These are phyloP conservation scores for Rhynchomys soricoides DNA, from an alignment of 2,113 vertebrate species.

Conservation along the genomic window DNA sequence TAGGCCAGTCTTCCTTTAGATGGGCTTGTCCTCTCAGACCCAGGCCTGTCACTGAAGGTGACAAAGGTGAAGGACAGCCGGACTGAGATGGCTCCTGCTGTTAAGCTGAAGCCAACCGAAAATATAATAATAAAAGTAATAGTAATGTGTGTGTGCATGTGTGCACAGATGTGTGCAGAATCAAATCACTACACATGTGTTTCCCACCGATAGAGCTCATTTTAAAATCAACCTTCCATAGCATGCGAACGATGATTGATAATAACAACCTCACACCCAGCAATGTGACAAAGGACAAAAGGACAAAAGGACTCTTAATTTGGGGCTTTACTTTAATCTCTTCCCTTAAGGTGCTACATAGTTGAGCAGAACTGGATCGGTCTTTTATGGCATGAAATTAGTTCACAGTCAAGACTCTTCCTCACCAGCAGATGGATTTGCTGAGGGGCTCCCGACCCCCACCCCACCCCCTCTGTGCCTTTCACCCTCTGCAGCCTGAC, in stretches of 20 bases:
- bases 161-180: neutral
- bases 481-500: neutral
- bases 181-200: neutral
- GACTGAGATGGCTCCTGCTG: neutral
- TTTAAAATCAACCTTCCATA: constrained; percentile 44
- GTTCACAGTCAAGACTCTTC: constrained; percentile 77
- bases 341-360: constrained; percentile 97
- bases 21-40: neutral
- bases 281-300: constrained; percentile 85
- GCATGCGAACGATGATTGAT: constrained; percentile 26
- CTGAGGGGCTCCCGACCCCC: neutral
- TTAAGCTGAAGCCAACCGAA: neutral
- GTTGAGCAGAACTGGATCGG: constrained; percentile 94
- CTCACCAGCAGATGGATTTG: neutral
- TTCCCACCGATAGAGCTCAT: neutral
- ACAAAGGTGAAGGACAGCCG: neutral
- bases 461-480: neutral
- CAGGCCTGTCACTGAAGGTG: neutral
- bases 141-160: neutral
- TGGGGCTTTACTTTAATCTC: constrained; percentile 92
- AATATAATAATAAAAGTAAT: neutral
- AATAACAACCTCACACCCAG: neutral
- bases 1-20: neutral
- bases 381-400: constrained; percentile 93
- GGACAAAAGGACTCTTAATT: constrained; percentile 85